Percentiles rank a stretch among this genome's conserved stretches.
phyloP scores from a whole-genome alignment of 2,888 invertebrate genomes.

The Cryptophagus acutangulus region DNA sequence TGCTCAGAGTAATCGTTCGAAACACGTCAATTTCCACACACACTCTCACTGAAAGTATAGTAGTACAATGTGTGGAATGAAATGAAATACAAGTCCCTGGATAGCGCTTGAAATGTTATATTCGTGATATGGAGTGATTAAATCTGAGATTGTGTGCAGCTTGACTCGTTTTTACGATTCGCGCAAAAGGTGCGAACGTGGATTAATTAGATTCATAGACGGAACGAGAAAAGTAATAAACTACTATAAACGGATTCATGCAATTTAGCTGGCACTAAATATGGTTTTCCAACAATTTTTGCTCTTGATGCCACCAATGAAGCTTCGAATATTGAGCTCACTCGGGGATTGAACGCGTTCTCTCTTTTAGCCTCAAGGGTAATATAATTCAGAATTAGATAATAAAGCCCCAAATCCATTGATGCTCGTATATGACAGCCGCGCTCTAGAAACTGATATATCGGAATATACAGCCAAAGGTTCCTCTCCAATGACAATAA shows the following conservation, averaged over 20 bases:
- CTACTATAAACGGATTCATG: too few species aligned
- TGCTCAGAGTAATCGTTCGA: slow-evolving; percentile 20
- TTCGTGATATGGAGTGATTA: slow-evolving; percentile 6
- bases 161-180: too few species aligned
- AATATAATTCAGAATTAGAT: slow-evolving; percentile 17
- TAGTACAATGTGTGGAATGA: background rate
- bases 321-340: too few species aligned
- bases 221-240: too few species aligned
- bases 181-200: too few species aligned
- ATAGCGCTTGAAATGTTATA: slow-evolving; percentile 4
- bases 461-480: too few species aligned
- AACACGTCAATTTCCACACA: slow-evolving; percentile 21
- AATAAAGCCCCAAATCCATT: slow-evolving; percentile 15
- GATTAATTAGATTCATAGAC: too few species aligned
- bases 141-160: too few species aligned
- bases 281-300: too few species aligned
- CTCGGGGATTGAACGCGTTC: slow-evolving; percentile 4
- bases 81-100: slow-evolving; percentile 6
- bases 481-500: too few species aligned
- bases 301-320: too few species aligned
- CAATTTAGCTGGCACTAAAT: too few species aligned
- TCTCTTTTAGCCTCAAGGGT: slow-evolving; percentile 11
- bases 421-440: slow-evolving; percentile 11
- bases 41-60: slow-evolving; percentile 2
- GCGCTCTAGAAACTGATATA: slow-evolving; percentile 8